phyloP scores from a whole-genome alignment of 2,113 vertebrate genomes.

The Peromyscus maniculatus region DNA sequence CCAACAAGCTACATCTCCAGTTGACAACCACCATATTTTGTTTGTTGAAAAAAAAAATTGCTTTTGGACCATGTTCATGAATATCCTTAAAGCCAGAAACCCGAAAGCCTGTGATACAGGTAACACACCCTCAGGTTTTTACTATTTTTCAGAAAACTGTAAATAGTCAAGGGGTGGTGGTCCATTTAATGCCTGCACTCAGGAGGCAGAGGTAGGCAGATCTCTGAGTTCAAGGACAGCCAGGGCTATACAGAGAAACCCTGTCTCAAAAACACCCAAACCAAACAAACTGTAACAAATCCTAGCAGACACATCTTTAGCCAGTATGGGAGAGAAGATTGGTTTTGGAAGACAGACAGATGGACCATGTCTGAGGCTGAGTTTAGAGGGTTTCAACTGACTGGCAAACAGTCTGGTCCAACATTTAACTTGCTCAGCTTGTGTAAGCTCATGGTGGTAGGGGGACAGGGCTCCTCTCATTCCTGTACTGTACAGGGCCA shows the following conservation, averaged over 20 bases:
- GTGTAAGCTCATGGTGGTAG: neutral
- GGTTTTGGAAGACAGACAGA: neutral
- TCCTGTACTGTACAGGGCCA: neutral
- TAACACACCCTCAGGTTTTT: slow-evolving; percentile 43
- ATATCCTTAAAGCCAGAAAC: slow-evolving; percentile 47
- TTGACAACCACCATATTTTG: neutral
- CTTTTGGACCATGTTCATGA: slow-evolving; percentile 41
- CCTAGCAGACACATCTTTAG: neutral
- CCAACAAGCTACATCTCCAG: neutral
- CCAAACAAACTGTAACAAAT: neutral
- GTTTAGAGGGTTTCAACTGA: neutral
- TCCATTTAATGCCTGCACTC: too few species aligned
- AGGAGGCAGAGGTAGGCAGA: too few species aligned
- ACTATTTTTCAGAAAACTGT: slow-evolving; percentile 59
- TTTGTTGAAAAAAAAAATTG: neutral
- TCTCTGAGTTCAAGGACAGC: too few species aligned
- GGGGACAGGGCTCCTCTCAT: neutral
- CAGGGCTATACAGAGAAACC: too few species aligned
- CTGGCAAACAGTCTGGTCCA: neutral
- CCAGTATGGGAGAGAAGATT: neutral
- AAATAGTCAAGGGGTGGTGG: neutral
- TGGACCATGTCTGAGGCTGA: neutral
- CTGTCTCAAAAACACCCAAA: too few species aligned
- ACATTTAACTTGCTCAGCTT: slow-evolving; percentile 35
- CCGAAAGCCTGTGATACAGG: slow-evolving; percentile 65